Base-by-base conservation (phyloP, 2,888 invertebrate species). In the Ferrisia virgata region DNA sequence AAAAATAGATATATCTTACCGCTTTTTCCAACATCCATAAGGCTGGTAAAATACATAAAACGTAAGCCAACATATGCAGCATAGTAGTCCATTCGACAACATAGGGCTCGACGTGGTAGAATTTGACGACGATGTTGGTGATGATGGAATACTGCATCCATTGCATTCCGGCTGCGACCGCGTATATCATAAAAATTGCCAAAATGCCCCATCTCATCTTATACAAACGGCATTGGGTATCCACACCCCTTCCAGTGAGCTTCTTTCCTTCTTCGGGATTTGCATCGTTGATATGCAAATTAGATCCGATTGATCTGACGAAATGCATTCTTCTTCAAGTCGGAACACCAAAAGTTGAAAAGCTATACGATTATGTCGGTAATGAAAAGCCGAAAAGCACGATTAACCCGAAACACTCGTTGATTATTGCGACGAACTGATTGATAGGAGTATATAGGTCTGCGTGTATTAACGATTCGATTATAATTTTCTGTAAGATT, bases 111-210 rank as follows among this genome's bases (percentile, higher is more conserved):
- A 95, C 92, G 15, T 91, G 91, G 88, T 96, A 96, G 89, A 94
- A 95, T 87, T 92, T 92, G 87, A 90, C 91, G 76, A 98, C 91
- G 84, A 96, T 92, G 88, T 96, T 94, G 86, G 94, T 93, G 86
- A 98, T 97, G 88, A 98, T 98, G 88, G 96, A 94, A 91, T 96
- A 96, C 90, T 98, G 96, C 87, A 98, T 95, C 98, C 98, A 99
- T 89, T 99, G 98, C 91, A 96, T 93, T 78, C 97, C 93, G 89
- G 97, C 98, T 84, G 95, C 94, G 80, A 96, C 94, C 8, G 98
- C 98, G 88, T 95, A 96, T 72, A 95, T 88, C 13, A 96, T 94
- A 89, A 98, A 99, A 86, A 98, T 92, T 85, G 91, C 90, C 87
- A 98, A 90, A 87, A 97, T 94, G 85, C 94, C 89, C 96, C 96